A percentile compares a stretch with the other conserved stretches of the same genome.
Conservation (phyloP, 1,140 invertebrate genomes). For the Zeugodacus cucurbitae region DNA sequence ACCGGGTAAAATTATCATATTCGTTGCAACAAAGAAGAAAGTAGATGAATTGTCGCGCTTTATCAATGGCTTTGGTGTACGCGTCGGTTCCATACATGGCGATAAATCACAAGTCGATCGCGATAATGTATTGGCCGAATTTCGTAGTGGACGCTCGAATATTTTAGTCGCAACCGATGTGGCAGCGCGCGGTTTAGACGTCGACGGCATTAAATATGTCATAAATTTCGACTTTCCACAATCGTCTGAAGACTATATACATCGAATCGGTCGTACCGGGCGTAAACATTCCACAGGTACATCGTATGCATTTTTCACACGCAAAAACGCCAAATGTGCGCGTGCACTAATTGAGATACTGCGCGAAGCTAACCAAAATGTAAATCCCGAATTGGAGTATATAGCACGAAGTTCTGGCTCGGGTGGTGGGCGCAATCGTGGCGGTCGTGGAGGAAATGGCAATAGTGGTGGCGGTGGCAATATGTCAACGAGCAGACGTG, state of each 20-base stretch:
- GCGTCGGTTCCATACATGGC: conserved; percentile 74
- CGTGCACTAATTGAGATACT: conserved; percentile 91
- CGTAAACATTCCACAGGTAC: conserved; percentile 68
- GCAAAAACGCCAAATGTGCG: conserved; percentile 71
- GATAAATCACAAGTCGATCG: conserved; percentile 96
- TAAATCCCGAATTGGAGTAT: conserved; percentile 69
- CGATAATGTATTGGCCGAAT: conserved; percentile 94
- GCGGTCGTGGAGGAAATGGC: conserved; percentile 34
- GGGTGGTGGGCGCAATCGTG: conserved; percentile 38
- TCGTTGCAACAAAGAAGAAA: conserved; percentile 96
- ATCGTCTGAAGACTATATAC: conserved; percentile 98
- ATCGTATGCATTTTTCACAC: conserved; percentile 60
- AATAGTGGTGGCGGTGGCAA: conserved; percentile 41
- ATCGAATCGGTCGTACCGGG: conserved; percentile 97
- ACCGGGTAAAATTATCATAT: conserved; percentile 94
- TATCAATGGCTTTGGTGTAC: conserved; percentile 92
- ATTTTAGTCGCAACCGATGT: conserved; percentile 98
- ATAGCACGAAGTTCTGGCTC: conserved; percentile 68
- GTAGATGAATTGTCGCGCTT: conserved; percentile 91
- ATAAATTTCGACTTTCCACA: conserved; percentile 99
- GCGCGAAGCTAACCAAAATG: conserved; percentile 83
- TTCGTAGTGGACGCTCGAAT: conserved; percentile 86
- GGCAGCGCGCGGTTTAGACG: conserved; percentile 95
- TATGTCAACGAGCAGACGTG: conserved; percentile 42
- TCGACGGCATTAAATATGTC: conserved; percentile 98